A percentile compares a stretch with the other conserved stretches of the same genome.
phyloP scores from a whole-genome alignment of 2,113 vertebrate species.

The Corythoichthys haematopterus region DNA sequence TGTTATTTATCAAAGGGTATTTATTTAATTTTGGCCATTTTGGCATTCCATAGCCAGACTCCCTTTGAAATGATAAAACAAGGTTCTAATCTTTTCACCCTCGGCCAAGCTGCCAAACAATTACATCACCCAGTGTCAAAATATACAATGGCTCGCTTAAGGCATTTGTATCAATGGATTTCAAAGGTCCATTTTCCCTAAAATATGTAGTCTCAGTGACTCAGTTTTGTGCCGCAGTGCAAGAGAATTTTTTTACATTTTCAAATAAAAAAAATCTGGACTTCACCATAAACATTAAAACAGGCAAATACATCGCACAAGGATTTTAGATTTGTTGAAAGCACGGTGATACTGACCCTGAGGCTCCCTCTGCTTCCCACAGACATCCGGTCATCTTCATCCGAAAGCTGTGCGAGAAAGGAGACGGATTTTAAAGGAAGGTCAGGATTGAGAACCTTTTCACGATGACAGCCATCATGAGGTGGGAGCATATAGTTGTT shows the following conservation, averaged over 20 bases:
- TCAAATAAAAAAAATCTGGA: not conserved
- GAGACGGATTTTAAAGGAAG: constrained; percentile 24
- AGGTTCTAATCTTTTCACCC: no score
- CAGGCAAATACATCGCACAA: not conserved
- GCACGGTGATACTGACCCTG: constrained; percentile 80
- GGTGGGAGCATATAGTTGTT: not conserved
- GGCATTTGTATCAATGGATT: not conserved
- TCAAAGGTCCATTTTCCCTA: not conserved
- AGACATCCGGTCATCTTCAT: constrained; percentile 88
- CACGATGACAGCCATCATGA: not conserved
- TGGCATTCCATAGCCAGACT: no score
- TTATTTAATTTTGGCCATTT: no score
- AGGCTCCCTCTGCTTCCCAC: constrained; percentile 85
- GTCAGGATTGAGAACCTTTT: constrained; percentile 15
- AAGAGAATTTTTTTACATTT: not conserved
- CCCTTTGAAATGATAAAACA: no score
- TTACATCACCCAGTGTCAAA: no score
- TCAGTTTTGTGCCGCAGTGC: not conserved
- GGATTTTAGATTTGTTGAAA: not conserved
- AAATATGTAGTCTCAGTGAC: no score
- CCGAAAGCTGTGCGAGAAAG: constrained; percentile 80
- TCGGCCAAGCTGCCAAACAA: no score
- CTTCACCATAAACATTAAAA: not conserved
- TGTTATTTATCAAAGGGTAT: no score
- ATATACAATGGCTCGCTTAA: not conserved